Evolutionary conservation across 2,797 vertebrate species (phyloP).

Genomic region (Hyperoplus lanceolatus): DNA sequence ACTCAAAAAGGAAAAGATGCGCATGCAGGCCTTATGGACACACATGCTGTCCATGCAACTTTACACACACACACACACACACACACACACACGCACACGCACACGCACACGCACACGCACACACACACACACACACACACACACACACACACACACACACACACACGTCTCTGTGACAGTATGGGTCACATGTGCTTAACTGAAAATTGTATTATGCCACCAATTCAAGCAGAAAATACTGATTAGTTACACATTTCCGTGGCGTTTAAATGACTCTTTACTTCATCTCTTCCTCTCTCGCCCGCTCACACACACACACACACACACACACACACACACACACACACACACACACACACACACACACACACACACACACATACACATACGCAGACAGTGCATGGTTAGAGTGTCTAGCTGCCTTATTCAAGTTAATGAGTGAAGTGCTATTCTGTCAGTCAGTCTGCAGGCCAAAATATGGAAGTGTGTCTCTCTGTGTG

Average conservation of each 20-base stretch:
- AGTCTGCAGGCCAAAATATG: constrained; percentile 47
- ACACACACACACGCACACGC: constrained; percentile 5
- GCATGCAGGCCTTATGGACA: constrained; percentile 18
- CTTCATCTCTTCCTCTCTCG: background rate
- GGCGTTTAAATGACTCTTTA: background rate
- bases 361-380: constrained; percentile 27
- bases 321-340: constrained; percentile 27
- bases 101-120: constrained; percentile 14
- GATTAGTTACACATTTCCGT: constrained; percentile 50
- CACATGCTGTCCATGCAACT: constrained; percentile 38
- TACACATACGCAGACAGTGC: constrained; percentile 28
- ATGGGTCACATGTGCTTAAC: constrained; percentile 46
- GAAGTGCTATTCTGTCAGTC: constrained; percentile 57
- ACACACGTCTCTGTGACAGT: constrained; percentile 31
- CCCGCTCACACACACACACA: background rate
- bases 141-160: background rate
- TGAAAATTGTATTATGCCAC: constrained; percentile 51
- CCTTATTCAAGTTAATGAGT: constrained; percentile 66
- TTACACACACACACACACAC: constrained; percentile 18
- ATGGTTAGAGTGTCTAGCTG: constrained; percentile 46
- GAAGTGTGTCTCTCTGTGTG: constrained; percentile 31
- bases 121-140: constrained; percentile 23
- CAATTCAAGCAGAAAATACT: constrained; percentile 54
- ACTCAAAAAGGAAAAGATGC: constrained; percentile 61
- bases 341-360: constrained; percentile 5